phyloP scores from a whole-genome alignment of 1,140 invertebrate species.

The Drosophila lowei region DNA sequence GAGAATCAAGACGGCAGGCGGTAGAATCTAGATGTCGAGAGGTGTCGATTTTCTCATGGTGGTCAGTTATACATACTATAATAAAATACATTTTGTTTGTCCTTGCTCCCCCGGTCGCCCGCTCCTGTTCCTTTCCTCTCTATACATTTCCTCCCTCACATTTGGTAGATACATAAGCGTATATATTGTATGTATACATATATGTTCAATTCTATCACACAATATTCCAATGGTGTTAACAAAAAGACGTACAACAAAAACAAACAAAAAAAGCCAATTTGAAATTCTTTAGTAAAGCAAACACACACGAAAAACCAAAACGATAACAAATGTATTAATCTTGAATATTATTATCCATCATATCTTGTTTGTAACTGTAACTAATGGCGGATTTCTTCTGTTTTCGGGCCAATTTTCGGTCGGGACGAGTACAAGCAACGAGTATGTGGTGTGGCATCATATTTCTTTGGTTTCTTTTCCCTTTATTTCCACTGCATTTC shows the following conservation, averaged over 20 bases:
- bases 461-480: background rate
- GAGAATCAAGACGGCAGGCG: too few species aligned
- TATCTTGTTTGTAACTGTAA: constrained; percentile 16
- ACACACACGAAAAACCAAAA: constrained; percentile 4
- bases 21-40: too few species aligned
- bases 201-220: constrained; percentile 24
- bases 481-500: too few species aligned
- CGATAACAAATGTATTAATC: constrained; percentile 10
- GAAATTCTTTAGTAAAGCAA: constrained; percentile 66
- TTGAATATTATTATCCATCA: constrained; percentile 33
- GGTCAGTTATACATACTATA: too few species aligned
- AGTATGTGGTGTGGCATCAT: constrained; percentile 7
- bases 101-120: too few species aligned
- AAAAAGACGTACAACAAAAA: constrained; percentile 54
- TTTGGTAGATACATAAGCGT: constrained; percentile 13
- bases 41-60: too few species aligned
- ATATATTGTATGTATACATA: constrained; percentile 29
- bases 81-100: too few species aligned
- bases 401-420: too few species aligned
- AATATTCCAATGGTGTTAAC: constrained; percentile 75
- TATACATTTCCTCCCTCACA: background rate
- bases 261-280: constrained; percentile 42
- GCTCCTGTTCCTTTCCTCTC: too few species aligned
- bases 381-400: constrained; percentile 17
- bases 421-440: too few species aligned